These are phyloP conservation scores for Heliconius hewitsoni DNA, from an alignment of 1,140 invertebrate species.

Conservation along the genomic window DNA sequence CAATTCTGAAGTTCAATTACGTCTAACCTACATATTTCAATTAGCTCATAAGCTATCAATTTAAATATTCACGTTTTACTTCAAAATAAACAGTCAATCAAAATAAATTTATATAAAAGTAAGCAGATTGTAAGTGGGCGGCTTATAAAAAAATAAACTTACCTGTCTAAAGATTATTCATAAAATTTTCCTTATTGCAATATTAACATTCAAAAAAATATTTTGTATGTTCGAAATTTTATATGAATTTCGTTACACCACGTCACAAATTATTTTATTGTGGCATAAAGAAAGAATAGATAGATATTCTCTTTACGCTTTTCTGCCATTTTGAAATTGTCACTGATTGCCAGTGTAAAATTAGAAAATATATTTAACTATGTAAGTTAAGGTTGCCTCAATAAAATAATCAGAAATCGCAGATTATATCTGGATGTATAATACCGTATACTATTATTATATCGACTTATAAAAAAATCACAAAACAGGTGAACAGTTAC, in stretches of 20 bases:
- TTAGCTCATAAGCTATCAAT: background rate
- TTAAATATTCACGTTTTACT: background rate
- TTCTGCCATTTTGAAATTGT: conserved; percentile 71
- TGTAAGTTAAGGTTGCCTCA: background rate
- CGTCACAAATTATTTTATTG: conserved; percentile 70
- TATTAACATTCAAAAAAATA: background rate
- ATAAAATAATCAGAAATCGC: background rate
- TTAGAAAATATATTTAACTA: background rate
- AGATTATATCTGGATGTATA: background rate
- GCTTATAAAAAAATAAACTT: conserved; percentile 57
- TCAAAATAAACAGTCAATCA: conserved; percentile 15
- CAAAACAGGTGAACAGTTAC: too few relatives aligned
- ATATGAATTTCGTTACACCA: conserved; percentile 65
- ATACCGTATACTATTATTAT: too few relatives aligned
- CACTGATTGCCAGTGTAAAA: conserved; percentile 33
- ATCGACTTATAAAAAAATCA: too few relatives aligned
- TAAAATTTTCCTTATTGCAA: conserved; percentile 26
- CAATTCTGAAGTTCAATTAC: background rate
- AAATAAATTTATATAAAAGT: conserved; percentile 54
- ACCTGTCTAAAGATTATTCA: conserved; percentile 55
- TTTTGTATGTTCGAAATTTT: conserved; percentile 43
- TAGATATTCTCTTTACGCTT: conserved; percentile 52
- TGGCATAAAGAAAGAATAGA: conserved; percentile 49
- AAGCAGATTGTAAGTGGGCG: conserved; percentile 68
- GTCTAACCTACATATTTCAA: background rate